A percentile compares a stretch with the other conserved stretches of the same genome.
These are phyloP conservation scores for Bradypus variegatus DNA, from an alignment of 2,797 vertebrate genomes.

Conservation along the genomic window DNA sequence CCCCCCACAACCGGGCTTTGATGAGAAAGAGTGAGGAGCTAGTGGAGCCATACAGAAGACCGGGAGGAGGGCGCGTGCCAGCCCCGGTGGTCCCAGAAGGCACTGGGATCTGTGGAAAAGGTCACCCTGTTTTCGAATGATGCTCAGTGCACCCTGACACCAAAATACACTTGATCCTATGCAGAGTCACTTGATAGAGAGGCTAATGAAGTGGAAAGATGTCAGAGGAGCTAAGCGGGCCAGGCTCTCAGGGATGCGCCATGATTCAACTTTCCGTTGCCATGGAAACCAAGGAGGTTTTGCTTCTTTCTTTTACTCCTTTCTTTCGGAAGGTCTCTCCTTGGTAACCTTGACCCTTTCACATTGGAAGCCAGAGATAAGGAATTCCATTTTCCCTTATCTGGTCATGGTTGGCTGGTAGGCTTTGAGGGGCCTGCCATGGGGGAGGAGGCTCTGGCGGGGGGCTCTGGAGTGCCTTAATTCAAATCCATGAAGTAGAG, in stretches of 20 bases:
- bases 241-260: conserved; percentile 70
- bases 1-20: conserved; percentile 60
- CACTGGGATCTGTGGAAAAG: conserved; percentile 68
- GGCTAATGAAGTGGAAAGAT: conserved; percentile 79
- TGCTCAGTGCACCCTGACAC: conserved; percentile 63
- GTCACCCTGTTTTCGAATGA: conserved; percentile 72
- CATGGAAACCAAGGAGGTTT: conserved; percentile 73
- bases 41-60: conserved; percentile 57
- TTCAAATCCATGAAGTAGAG: conserved; percentile 66
- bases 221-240: conserved; percentile 71
- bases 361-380: conserved; percentile 73
- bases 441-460: conserved; percentile 63
- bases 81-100: conserved; percentile 58
- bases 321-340: conserved; percentile 74
- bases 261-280: conserved; percentile 75
- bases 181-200: conserved; percentile 78
- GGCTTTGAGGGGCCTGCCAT: conserved; percentile 63
- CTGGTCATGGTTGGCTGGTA: conserved; percentile 72
- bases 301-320: conserved; percentile 60
- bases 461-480: conserved; percentile 62
- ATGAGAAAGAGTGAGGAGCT: conserved; percentile 59
- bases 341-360: conserved; percentile 80
- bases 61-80: conserved; percentile 56
- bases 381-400: conserved; percentile 80
- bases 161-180: conserved; percentile 67